phyloP scores from a whole-genome alignment of 2,888 invertebrate genomes.

The Monopis laevigella region DNA sequence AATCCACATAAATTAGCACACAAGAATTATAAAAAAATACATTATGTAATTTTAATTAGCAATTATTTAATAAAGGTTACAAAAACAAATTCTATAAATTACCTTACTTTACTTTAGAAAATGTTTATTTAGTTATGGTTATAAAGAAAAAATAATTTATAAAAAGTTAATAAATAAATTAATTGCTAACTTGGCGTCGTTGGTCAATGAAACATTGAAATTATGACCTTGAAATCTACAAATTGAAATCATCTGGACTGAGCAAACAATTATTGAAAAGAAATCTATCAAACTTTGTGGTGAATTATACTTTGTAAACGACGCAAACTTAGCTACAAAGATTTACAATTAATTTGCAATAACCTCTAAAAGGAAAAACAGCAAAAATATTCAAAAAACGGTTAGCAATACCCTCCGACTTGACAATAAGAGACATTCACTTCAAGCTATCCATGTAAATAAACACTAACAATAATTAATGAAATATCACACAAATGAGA shows the following conservation, averaged over 20 bases:
- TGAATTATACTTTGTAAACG: no score
- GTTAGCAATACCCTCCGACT: constrained; percentile 39
- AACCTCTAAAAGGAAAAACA: constrained; percentile 35
- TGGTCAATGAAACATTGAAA: constrained; percentile 6
- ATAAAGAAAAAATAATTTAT: no score
- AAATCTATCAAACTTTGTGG: no score
- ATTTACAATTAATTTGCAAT: constrained; percentile 41
- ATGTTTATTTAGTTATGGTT: no score
- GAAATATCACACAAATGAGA: constrained; percentile 61
- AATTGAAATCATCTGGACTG: constrained; percentile 40
- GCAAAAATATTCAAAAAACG: constrained; percentile 36
- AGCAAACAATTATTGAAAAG: no score
- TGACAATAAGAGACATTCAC: constrained; percentile 47
- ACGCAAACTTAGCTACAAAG: constrained; percentile 23
- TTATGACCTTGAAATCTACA: constrained; percentile 39
- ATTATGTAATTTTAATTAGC: constrained; percentile 6
- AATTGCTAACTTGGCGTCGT: constrained; percentile 10
- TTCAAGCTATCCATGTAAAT: constrained; percentile 51
- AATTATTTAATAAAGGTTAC: no score
- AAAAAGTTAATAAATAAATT: constrained; percentile 5
- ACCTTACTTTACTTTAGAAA: no score
- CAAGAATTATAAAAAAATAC: background rate
- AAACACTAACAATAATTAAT: constrained; percentile 57
- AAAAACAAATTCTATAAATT: no score
- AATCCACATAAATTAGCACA: background rate